These are phyloP conservation scores for Rhabdophis nuchalis DNA, from an alignment of 2,797 vertebrate species.

Conservation along the genomic window DNA sequence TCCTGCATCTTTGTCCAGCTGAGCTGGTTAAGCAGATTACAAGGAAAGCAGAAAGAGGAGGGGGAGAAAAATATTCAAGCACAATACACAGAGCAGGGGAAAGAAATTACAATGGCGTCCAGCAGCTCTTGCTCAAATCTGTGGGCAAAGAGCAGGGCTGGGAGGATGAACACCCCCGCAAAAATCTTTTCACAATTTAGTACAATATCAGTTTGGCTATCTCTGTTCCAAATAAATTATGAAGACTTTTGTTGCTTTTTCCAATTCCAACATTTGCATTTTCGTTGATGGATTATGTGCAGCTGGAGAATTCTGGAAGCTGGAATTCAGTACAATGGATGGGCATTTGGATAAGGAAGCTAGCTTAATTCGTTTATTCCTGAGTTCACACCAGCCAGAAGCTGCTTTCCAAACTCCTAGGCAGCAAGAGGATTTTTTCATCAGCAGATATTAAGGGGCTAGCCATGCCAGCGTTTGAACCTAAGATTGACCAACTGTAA, in stretches of 20 bases:
- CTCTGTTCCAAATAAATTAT: background rate
- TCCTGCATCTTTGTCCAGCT: slow-evolving; percentile 15
- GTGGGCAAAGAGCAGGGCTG: background rate
- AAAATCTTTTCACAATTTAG: background rate
- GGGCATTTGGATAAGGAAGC: background rate
- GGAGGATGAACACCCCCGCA: background rate
- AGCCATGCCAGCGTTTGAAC: background rate
- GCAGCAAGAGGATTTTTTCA: background rate
- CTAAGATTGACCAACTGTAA: background rate
- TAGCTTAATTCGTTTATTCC: background rate
- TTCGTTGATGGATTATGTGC: background rate
- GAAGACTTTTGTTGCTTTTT: background rate
- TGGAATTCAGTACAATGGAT: background rate
- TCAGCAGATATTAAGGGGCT: background rate
- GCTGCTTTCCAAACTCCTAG: background rate
- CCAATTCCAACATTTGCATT: background rate
- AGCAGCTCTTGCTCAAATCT: background rate
- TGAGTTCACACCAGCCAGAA: background rate
- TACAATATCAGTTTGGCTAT: background rate
- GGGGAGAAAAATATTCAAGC: slow-evolving; percentile 6
- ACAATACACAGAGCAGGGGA: background rate
- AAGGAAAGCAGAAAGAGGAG: background rate
- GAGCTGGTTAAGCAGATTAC: slow-evolving; percentile 46
- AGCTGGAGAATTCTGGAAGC: background rate
- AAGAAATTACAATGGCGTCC: background rate